Evolutionary conservation across 2,888 invertebrate genomes (phyloP), one percentile per base, ranked within the genome.

Genomic region (Erynnis tages): DNA sequence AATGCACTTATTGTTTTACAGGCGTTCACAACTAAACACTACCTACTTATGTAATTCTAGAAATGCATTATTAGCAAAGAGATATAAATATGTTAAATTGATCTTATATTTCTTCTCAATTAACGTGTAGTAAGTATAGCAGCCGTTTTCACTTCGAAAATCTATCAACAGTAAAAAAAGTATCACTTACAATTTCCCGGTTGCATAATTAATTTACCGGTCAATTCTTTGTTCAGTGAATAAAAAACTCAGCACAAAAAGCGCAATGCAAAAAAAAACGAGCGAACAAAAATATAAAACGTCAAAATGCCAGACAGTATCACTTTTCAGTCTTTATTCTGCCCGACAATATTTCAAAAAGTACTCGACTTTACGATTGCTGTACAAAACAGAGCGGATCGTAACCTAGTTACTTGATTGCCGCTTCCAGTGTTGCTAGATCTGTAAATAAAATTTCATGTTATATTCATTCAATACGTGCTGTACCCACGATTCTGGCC

Each of bases 361-460:
- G 41, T 32, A 43, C 34, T 32, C 49, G n/a, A 34, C 34, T 29
- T 34, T 21, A 41, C 34, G 43, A 43, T 32, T 34, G 49, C 41
- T 27, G 17, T 43, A 43, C 49, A 43, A 40, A 40, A 40, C 49
- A 41, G 30, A 29, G 17, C 6, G 30, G 21, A 23, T 23, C 38
- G 40, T 49, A 50, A 50, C 43, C 50, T 8, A 35, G 50, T 50
- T 50, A 50, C 50, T 50, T 50, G 50, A 50, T 50, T 50, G 50
- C 50, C 43, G 50, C 32, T 43, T 43, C 50, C 50, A 50, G 50
- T 13, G 17, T 35, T 43, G 49, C 27, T 19, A 27, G 25, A 16
- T 43, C 38, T 35, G 50, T 50, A 50, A 50, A 50, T 50, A 50
- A 50, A 41, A 50, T 50, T 50, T 43, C 43, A 50, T 50, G 50